These are phyloP conservation scores for Gymnosoma rotundatum DNA, from an alignment of 2,888 invertebrate species.

Conservation along the genomic window DNA sequence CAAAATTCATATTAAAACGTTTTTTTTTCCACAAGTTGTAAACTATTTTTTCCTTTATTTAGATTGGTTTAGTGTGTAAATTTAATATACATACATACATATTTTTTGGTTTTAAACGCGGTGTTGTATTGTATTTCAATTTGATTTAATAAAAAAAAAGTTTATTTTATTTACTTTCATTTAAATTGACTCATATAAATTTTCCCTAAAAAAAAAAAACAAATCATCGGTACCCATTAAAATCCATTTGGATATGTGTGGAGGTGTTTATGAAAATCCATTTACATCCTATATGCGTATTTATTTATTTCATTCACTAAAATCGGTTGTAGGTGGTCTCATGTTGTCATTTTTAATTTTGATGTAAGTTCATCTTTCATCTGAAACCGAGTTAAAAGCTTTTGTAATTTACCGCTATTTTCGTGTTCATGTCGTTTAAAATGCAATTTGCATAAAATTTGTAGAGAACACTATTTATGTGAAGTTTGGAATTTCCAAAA, in stretches of 20 bases:
- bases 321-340: constrained; percentile 39
- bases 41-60: constrained; percentile 5
- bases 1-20: constrained; percentile 8
- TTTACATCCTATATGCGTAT: constrained; percentile 3
- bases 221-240: constrained; percentile 16
- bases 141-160: constrained; percentile 42
- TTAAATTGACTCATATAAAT: constrained; percentile 11
- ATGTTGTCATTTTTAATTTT: constrained; percentile 36
- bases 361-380: background rate
- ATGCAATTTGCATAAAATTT: too few species aligned
- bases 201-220: constrained; percentile 26
- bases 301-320: constrained; percentile 34
- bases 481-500: too few species aligned
- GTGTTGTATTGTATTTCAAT: constrained; percentile 68
- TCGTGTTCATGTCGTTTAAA: too few species aligned
- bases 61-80: constrained; percentile 50
- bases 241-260: constrained; percentile 15
- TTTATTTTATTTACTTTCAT: constrained; percentile 27
- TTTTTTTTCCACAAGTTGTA: constrained; percentile 10
- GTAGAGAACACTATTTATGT: too few species aligned
- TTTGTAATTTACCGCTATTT: background rate
- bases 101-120: constrained; percentile 56
- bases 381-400: constrained; percentile 28
- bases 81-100: constrained; percentile 12
- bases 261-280: constrained; percentile 31